Conservation (phyloP, 2,797 vertebrate species). For the Lates japonicus region DNA sequence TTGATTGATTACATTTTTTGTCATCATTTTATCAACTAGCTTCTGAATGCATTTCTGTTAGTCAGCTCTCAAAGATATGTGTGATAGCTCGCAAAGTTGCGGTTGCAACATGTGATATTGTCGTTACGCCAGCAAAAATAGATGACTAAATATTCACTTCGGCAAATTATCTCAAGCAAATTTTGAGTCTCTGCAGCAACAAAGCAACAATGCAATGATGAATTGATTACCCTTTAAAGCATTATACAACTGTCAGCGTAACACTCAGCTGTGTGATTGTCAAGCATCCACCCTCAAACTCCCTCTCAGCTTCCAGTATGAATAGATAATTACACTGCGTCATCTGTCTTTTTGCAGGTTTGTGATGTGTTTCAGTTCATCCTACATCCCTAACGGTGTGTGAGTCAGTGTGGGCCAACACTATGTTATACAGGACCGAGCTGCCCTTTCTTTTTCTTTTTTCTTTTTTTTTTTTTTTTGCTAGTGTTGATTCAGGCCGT, state of each 20-base stretch:
- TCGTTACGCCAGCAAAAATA: neutral
- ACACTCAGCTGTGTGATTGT: conserved; percentile 64
- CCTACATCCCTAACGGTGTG: conserved; percentile 48
- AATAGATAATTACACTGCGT: conserved; percentile 70
- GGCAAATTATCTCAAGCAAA: conserved; percentile 44
- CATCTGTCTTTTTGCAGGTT: conserved; percentile 63
- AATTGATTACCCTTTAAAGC: conserved; percentile 77
- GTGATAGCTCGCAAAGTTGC: too few species aligned
- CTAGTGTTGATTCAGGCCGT: conserved; percentile 75
- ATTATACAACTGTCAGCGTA: conserved; percentile 69
- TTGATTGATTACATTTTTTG: conserved; percentile 12
- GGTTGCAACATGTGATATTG: too few species aligned
- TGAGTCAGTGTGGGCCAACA: conserved; percentile 62
- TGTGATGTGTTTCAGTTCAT: conserved; percentile 61
- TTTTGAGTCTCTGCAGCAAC: conserved; percentile 39
- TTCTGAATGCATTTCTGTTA: conserved; percentile 4
- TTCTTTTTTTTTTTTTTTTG: conserved; percentile 25
- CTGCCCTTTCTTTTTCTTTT: conserved; percentile 50
- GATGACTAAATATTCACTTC: conserved; percentile 38
- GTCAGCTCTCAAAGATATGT: too few species aligned
- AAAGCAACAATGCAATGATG: conserved; percentile 56
- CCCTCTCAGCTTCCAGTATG: conserved; percentile 52
- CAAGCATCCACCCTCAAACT: conserved; percentile 68
- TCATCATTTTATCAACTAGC: neutral
- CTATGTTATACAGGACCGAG: conserved; percentile 35